Base-by-base conservation (phyloP, 2,888 invertebrate species). In the Frankliniella fusca region DNA sequence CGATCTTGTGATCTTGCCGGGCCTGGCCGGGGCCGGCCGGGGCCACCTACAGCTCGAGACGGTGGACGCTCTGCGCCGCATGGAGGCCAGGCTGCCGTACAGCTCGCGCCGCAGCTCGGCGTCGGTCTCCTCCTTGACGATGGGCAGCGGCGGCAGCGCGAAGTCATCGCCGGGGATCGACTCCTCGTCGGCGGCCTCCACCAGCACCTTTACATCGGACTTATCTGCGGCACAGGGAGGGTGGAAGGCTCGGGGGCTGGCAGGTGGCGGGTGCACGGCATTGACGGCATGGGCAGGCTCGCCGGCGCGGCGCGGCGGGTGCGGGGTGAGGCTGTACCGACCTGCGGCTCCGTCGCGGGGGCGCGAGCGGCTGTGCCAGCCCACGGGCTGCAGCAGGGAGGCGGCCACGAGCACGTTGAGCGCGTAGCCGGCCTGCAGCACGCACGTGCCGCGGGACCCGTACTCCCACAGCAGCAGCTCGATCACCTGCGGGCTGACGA, bases 351-450 rank as follows among this genome's bases (percentile, higher is more conserved):
- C 20, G n/a, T 65, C 23, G 70, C 70, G 8, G n/a, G n/a, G n/a
- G 9, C 23, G 23, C 27, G 70, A 3, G 70, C 18, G 54, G 86
- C 90, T 87, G 87, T 93, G 93, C 92, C 93, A 92, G 87, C 92
- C 91, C 2, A 92, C 89, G 27, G 93, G 94, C 85, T 93, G 92
- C 80, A 93, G 88, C 82, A 94, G 87, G 83, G 90, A 87, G 1
- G 92, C 91, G 12, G 90, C 92, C 82, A 91, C 87, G 9, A 93
- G 86, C 0, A 91, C 90, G 87, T 94, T 91, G 0, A 93, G 88
- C 83, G 92, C 90, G 81, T 93, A 87, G 3, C 90, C 93, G 81
- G 92, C 90, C 81, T 93, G 87, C 83, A 93, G 91, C 65, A 93
- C 87, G 83, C 92, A 90, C 0, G 93, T 91, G 80, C 92, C 92